Conservation (phyloP, 2,888 invertebrate genomes). For the Unio delphinus region DNA sequence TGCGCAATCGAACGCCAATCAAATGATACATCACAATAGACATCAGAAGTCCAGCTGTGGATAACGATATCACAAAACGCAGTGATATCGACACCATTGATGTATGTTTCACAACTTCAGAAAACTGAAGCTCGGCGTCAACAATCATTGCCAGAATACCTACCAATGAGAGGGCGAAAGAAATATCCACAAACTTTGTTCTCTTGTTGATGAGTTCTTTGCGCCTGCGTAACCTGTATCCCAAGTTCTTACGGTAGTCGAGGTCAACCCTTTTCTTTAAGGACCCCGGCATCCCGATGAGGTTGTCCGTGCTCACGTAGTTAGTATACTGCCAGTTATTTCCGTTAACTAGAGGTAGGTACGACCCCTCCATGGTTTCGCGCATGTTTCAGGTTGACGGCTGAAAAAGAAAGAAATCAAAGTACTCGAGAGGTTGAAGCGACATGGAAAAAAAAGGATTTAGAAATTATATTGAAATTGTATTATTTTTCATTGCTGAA, state of each 20-base stretch:
- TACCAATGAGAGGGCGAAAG: conserved; percentile 47
- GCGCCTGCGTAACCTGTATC: conserved; percentile 50
- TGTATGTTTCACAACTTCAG: conserved; percentile 26
- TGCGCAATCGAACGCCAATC: conserved; percentile 48
- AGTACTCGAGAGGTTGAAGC: too few species aligned
- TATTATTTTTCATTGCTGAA: too few species aligned
- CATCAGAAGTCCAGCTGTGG: conserved; percentile 47
- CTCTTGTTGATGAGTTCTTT: conserved; percentile 52
- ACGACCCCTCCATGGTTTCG: conserved; percentile 45
- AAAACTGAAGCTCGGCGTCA: conserved; percentile 54
- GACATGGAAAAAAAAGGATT: too few species aligned
- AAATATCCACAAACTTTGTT: conserved; percentile 53
- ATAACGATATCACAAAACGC: conserved; percentile 49
- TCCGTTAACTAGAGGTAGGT: conserved; percentile 45
- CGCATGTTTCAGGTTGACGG: too few species aligned
- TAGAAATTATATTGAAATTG: too few species aligned
- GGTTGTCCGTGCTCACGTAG: conserved; percentile 54
- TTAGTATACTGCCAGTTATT: conserved; percentile 43
- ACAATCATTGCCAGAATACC: conserved; percentile 53
- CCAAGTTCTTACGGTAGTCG: conserved; percentile 44
- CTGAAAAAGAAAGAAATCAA: too few species aligned
- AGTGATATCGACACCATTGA: conserved; percentile 44
- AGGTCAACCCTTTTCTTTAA: conserved; percentile 30
- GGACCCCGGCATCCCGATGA: conserved; percentile 41
- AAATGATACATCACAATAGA: conserved; percentile 50